Conservation (phyloP, 2,888 invertebrate species). For the Hypomecis punctinalis region DNA sequence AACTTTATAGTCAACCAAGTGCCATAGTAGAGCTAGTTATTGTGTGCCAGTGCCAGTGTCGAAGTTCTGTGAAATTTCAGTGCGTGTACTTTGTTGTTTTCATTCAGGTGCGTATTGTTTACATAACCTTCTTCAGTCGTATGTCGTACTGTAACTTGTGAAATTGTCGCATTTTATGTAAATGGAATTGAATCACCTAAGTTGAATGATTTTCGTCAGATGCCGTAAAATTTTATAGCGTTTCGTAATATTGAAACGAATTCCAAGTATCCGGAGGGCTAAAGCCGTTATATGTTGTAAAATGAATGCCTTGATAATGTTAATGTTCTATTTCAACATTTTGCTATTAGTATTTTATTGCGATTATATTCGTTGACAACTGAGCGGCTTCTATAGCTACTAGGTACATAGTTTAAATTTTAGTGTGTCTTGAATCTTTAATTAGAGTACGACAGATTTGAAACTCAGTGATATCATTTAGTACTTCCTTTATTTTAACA, state of each 20-base stretch:
- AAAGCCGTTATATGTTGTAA: constrained; percentile 25
- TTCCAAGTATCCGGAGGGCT: constrained; percentile 34
- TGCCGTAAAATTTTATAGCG: constrained; percentile 38
- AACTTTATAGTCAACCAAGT: constrained; percentile 29
- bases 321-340: constrained; percentile 20
- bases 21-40: constrained; percentile 20
- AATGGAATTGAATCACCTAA: constrained; percentile 20
- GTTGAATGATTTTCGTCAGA: constrained; percentile 37
- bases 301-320: constrained; percentile 13
- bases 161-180: constrained; percentile 27
- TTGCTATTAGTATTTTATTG: constrained; percentile 12
- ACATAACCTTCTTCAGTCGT: constrained; percentile 22
- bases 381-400: neutral
- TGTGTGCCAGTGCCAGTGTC: constrained; percentile 33
- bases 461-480: too few relatives aligned
- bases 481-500: too few relatives aligned
- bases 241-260: constrained; percentile 32
- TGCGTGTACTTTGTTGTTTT: constrained; percentile 28
- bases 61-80: constrained; percentile 24
- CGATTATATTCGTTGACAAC: neutral
- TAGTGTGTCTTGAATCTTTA: too few relatives aligned
- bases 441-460: too few relatives aligned
- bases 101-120: constrained; percentile 33
- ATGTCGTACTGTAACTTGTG: neutral
- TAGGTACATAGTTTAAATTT: too few relatives aligned